Evolutionary conservation across 2,797 vertebrate genomes (phyloP), one percentile per base, ranked within the genome.

Genomic region (Amazona ochrocephala): DNA sequence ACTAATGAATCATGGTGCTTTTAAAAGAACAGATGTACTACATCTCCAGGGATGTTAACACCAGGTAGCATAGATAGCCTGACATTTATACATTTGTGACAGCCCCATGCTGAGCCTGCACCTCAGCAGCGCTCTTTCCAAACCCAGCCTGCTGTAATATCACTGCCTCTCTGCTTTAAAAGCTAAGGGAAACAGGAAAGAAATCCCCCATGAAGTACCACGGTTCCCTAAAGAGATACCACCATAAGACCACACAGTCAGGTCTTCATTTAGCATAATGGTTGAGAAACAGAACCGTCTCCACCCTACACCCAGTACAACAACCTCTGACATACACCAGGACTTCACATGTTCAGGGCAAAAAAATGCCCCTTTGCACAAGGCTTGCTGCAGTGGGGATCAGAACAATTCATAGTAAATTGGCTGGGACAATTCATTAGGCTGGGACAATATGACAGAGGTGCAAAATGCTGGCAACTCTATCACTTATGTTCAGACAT

Each of bases 361-460:
- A 37, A 60, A 82, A 51, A 66, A 30, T 7, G 51, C 47, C 15
- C 3, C 2, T 27, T 22, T 1, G 1, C 45, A 24, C 19, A 12
- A 54, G 24, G 37, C 60, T 20, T 5, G 2, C 45, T 70, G 22
- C 74, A 64, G 66, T 18, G 23, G 5, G 20, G 30, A 26, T 37
- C 50, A 65, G 65, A 70, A 42, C 37, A 60, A 30, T 27, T 44
- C 32, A 27, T 1, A 48, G 48, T 17, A 29, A 48, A 48, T 24
- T 48, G 48, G 48, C 48, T 48, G 48, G 48, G 23, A 48, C 23
- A 14, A 48, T 48, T 48, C 47, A 48, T 24, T 37, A 53, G 45
- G 11, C 16, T 32, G 1, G 14, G 29, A 15, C 41, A 79, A 32
- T 0, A 0, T 18, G 44, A 51, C n/a, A 61, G 71, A 90, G 50